A percentile compares a stretch with the other conserved stretches of the same genome.
These are phyloP conservation scores for Anolis carolinensis DNA, from an alignment of 2,113 vertebrate genomes.

Conservation along the genomic window DNA sequence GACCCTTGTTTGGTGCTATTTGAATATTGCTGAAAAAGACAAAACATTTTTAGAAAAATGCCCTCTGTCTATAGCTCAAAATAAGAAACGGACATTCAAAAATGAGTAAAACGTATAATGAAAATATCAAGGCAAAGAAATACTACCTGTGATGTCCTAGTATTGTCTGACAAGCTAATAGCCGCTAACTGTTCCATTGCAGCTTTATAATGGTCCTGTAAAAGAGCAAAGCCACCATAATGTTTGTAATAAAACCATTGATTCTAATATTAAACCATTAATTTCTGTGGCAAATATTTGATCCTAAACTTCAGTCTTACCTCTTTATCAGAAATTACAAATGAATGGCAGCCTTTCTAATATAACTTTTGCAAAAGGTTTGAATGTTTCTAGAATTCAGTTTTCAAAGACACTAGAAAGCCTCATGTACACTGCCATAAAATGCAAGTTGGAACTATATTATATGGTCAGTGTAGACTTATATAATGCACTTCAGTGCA, in stretches of 20 bases:
- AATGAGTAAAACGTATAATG: constrained; percentile 1
- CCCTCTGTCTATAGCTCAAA: background rate
- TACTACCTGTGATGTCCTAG: constrained; percentile 30
- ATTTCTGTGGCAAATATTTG: background rate
- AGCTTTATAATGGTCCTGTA: constrained; percentile 46
- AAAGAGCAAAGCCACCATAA: constrained; percentile 28
- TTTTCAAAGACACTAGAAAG: background rate
- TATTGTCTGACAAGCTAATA: constrained; percentile 34
- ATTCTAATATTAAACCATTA: background rate
- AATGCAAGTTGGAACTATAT: no score
- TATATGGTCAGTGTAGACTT: no score
- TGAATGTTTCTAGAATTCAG: background rate
- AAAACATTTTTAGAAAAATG: constrained; percentile 12
- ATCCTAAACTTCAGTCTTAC: background rate
- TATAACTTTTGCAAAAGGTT: background rate
- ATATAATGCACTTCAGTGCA: no score
- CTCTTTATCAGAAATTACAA: background rate
- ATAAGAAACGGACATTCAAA: background rate
- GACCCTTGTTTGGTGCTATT: constrained; percentile 35
- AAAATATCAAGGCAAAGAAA: background rate
- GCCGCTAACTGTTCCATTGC: constrained; percentile 35
- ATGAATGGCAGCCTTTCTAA: background rate
- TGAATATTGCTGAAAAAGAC: constrained; percentile 33
- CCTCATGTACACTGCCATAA: background rate
- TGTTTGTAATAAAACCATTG: background rate